phyloP scores from a whole-genome alignment of 2,113 vertebrate genomes.

The Puffinus mauretanicus region DNA sequence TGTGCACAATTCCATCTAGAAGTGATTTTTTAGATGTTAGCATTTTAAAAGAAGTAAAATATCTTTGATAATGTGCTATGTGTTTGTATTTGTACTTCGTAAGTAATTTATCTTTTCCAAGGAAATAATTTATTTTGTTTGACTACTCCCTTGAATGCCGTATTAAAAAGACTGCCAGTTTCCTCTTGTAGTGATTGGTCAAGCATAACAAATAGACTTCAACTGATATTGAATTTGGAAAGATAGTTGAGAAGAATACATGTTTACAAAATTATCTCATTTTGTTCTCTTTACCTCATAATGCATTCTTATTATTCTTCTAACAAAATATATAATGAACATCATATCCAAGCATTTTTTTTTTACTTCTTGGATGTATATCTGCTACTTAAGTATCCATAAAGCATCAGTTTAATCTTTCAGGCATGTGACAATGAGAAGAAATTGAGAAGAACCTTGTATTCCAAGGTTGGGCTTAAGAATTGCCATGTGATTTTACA shows the following conservation, averaged over 20 bases:
- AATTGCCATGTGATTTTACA: neutral
- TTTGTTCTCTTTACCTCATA: neutral
- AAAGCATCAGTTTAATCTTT: neutral
- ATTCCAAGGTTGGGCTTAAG: neutral
- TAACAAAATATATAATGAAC: neutral
- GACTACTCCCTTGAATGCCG: neutral
- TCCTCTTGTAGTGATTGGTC: neutral
- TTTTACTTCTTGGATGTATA: neutral
- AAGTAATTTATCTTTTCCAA: neutral
- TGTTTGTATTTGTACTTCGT: neutral
- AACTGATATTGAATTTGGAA: neutral
- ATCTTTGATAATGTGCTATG: neutral
- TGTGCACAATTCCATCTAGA: neutral
- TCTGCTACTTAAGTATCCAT: neutral
- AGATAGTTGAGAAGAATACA: neutral
- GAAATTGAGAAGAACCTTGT: neutral
- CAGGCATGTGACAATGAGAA: neutral
- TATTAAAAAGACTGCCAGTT: neutral
- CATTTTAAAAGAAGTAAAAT: neutral
- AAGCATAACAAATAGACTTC: neutral
- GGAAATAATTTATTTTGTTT: neutral
- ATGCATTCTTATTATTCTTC: neutral
- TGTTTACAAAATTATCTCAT: neutral
- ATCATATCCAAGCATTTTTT: neutral
- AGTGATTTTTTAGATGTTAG: neutral